phyloP scores from a whole-genome alignment of 2,797 vertebrate genomes.

The Synaphobranchus kaupii region DNA sequence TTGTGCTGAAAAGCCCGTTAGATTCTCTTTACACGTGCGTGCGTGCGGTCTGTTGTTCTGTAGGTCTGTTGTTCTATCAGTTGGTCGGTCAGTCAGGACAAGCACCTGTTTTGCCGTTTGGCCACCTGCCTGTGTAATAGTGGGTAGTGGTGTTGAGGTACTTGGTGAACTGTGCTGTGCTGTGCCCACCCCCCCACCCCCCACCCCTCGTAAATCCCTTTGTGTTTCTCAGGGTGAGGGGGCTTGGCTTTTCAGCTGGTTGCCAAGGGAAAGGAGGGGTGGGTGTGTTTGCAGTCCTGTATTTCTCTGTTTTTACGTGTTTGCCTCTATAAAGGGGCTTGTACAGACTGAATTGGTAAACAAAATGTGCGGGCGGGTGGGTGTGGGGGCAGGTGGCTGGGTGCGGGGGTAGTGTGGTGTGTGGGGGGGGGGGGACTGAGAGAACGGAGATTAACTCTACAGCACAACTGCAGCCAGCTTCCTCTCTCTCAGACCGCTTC shows the following conservation, averaged over 20 bases:
- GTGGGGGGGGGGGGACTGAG: neutral
- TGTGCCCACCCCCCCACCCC: neutral
- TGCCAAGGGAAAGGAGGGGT: neutral
- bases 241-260: neutral
- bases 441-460: neutral
- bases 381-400: neutral
- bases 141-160: neutral
- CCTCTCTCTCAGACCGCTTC: neutral
- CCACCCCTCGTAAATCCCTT: neutral
- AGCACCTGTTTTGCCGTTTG: neutral
- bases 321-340: conserved; percentile 14
- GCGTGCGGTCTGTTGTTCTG: too few species aligned
- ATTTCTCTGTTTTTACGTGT: conserved; percentile 13
- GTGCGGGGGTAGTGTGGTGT: too few species aligned
- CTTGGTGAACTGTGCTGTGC: neutral
- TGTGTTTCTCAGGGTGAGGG: neutral
- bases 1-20: too few species aligned
- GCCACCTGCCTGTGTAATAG: neutral
- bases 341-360: neutral
- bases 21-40: too few species aligned
- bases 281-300: neutral
- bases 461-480: neutral
- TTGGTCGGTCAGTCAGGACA: neutral
- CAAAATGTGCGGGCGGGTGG: neutral
- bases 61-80: neutral